phyloP scores from a whole-genome alignment of 1,140 invertebrate species.

The Calephelis virginiensis region DNA sequence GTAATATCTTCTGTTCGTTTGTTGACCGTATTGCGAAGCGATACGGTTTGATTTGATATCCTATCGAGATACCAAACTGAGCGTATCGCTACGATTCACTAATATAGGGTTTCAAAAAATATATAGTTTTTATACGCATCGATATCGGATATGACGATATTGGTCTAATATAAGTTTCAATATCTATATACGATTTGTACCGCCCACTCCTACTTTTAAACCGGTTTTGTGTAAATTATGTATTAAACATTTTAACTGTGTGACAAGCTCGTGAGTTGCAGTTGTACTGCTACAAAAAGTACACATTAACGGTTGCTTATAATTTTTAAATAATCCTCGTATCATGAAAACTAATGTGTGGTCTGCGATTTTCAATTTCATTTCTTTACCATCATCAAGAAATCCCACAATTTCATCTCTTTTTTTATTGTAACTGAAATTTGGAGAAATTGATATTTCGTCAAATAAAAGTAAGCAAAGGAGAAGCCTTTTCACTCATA shows the following conservation, averaged over 20 bases:
- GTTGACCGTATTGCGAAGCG: too few species aligned
- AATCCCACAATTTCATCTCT: slow-evolving; percentile 20
- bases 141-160: too few species aligned
- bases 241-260: not conserved
- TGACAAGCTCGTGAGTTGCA: slow-evolving; percentile 1
- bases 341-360: slow-evolving; percentile 18
- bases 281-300: slow-evolving; percentile 20
- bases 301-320: slow-evolving; percentile 20
- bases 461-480: slow-evolving; percentile 22
- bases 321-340: slow-evolving; percentile 17
- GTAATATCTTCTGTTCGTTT: too few species aligned
- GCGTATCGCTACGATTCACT: too few species aligned
- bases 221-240: not conserved
- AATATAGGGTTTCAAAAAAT: too few species aligned
- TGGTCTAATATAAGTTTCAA: too few species aligned
- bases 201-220: not conserved
- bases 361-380: not conserved
- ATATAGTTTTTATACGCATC: too few species aligned
- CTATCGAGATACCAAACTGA: too few species aligned
- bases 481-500: slow-evolving; percentile 7
- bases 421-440: slow-evolving; percentile 11
- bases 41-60: too few species aligned
- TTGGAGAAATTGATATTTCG: slow-evolving; percentile 18
- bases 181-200: too few species aligned
- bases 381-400: slow-evolving; percentile 18